These are phyloP conservation scores for Microcebus lehilahytsara DNA, from an alignment of 2,113 vertebrate genomes.

Conservation along the genomic window DNA sequence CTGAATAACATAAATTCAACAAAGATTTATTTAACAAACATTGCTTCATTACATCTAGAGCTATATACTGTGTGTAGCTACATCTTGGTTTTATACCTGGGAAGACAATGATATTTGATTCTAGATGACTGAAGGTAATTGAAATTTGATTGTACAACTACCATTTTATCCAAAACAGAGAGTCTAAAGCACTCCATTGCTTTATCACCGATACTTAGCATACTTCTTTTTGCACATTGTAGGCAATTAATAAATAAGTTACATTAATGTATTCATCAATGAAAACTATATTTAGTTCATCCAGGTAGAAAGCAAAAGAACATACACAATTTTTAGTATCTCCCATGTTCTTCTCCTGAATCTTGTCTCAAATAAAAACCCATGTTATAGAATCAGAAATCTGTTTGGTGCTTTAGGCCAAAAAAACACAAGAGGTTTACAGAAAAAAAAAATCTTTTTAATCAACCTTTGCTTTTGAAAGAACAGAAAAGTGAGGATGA, in stretches of 20 bases:
- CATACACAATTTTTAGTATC: neutral
- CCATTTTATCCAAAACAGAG: neutral
- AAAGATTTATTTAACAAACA: neutral
- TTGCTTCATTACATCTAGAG: neutral
- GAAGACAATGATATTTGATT: neutral
- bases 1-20: neutral
- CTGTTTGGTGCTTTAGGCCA: neutral
- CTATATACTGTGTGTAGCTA: neutral
- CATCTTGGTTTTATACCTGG: neutral
- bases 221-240: neutral
- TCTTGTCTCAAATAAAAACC: neutral
- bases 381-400: neutral
- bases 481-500: neutral
- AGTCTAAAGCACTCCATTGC: neutral
- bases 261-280: neutral
- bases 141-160: neutral
- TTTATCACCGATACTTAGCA: neutral
- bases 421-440: neutral
- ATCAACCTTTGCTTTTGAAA: constrained; percentile 35
- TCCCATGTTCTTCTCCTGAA: neutral
- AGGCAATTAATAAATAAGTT: neutral
- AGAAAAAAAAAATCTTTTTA: neutral
- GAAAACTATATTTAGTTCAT: neutral
- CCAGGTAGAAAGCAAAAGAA: neutral
- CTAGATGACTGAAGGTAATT: neutral